phyloP scores from a whole-genome alignment of 2,888 invertebrate genomes.

The Orthosia cruda region DNA sequence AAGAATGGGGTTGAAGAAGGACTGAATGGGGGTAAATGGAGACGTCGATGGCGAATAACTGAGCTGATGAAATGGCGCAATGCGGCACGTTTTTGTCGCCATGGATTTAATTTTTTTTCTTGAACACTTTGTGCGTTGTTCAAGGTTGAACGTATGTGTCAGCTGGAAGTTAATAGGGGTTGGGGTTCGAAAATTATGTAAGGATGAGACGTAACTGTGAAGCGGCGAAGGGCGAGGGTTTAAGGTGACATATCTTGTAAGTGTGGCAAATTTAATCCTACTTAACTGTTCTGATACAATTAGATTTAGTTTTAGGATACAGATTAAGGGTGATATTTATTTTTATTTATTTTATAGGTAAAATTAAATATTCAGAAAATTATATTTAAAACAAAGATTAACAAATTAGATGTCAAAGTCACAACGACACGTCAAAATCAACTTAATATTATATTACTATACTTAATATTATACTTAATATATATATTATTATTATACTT shows the following conservation, averaged over 20 bases:
- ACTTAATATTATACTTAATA: no score
- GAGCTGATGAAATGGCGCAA: slow-evolving; percentile 62
- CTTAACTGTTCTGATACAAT: no score
- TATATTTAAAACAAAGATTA: no score
- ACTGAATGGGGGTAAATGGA: slow-evolving; percentile 53
- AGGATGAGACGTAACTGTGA: slow-evolving; percentile 11
- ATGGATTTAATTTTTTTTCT: slow-evolving; percentile 47
- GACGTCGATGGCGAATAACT: slow-evolving; percentile 51
- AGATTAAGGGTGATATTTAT: no score
- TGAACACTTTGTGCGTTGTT: slow-evolving; percentile 22
- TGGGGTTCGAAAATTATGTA: slow-evolving; percentile 7
- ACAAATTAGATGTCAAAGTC: no score
- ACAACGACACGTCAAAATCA: no score
- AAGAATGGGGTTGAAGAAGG: slow-evolving; percentile 49
- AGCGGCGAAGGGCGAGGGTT: background rate
- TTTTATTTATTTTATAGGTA: no score
- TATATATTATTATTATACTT: no score
- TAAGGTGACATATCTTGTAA: slow-evolving; percentile 4
- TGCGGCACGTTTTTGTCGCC: slow-evolving; percentile 59
- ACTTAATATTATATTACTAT: no score
- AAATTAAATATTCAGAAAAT: no score
- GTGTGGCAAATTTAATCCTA: background rate
- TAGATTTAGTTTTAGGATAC: no score
- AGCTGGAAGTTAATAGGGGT: slow-evolving; percentile 16
- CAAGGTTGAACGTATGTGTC: slow-evolving; percentile 41